Base-by-base conservation (phyloP, 2,113 vertebrate genomes). In the Lathamus discolor region DNA sequence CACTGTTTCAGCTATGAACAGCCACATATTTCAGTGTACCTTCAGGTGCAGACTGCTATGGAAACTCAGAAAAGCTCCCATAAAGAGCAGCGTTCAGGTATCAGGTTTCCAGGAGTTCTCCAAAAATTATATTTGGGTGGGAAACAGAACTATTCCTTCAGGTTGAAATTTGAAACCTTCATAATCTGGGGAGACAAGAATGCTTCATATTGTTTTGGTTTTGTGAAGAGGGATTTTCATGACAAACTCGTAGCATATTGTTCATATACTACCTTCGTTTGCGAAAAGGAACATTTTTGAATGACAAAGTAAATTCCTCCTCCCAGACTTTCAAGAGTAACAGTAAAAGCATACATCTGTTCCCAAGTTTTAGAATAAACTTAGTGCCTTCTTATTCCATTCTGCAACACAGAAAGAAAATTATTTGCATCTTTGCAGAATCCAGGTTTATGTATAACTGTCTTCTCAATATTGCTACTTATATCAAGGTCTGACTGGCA, bases 91-190 rank as follows among this genome's bases (percentile, higher is more conserved):
- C 29, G 46, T 77, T 94, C 92, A 94, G 20, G 52, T 43, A 78
- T 93, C 76, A 49, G 24, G n/a, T 96, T 96, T 94, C 90, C 69
- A 79, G 86, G 61, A 94, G 37, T 64, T 82, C 57, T 61, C 83
- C 88, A 95, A 95, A 52, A 96, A 88, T 68, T 54, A 29, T 86
- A 24, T 79, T 92, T 92, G 62, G 44, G 76, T 90, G 83, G n/a
- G 80, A 96, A 94, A 84, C 44, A 86, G 68, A 91, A 48, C 69
- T 87, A 78, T 90, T 95, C 73, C 64, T 92, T 93, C 83, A 91
- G 25, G 22, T 7, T 85, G 95, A 94, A 80, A 97, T 92, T 69
- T 79, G 52, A 97, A 85, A 90, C 91, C 16, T 11, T 83, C 33
- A 35, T 87, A 69, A 95, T 77, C 2, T 67, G 24, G 19, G 54